These are phyloP conservation scores for Chloroceryle inda DNA, from an alignment of 2,797 vertebrate species.

Conservation along the genomic window DNA sequence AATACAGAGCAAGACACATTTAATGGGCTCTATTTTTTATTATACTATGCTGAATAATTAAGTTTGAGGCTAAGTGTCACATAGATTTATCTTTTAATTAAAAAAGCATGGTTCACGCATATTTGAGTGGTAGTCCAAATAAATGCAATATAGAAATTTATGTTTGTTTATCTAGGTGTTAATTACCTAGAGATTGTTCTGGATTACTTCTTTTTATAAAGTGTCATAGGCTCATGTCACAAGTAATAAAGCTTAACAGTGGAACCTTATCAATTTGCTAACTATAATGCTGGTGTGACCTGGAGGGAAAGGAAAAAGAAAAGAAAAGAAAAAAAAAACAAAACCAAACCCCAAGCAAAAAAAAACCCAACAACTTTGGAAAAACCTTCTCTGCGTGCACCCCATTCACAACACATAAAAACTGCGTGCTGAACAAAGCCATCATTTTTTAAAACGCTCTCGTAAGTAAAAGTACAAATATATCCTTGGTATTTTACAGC, in stretches of 20 bases:
- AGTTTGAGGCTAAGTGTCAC: conserved; percentile 99
- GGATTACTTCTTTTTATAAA: conserved; percentile 93
- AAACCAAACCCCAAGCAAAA: too few species aligned
- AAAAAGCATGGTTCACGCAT: conserved; percentile 99
- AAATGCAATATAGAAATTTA: conserved; percentile 99
- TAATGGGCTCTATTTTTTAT: conserved; percentile 99
- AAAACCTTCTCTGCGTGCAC: conserved; percentile 60
- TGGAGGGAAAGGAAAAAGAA: conserved; percentile 51
- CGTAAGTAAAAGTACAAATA: conserved; percentile 78
- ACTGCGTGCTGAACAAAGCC: conserved; percentile 67
- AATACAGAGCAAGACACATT: conserved; percentile 99
- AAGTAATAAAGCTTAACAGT: conserved; percentile 93
- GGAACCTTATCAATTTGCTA: conserved; percentile 88
- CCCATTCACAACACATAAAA: conserved; percentile 63
- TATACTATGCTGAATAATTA: conserved; percentile 99
- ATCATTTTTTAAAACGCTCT: conserved; percentile 77
- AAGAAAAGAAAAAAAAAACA: neutral
- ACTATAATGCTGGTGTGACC: conserved; percentile 80
- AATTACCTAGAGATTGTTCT: conserved; percentile 99
- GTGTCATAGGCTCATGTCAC: conserved; percentile 90
- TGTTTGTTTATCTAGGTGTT: conserved; percentile 99
- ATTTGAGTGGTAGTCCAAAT: conserved; percentile 99
- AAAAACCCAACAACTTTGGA: conserved; percentile 23
- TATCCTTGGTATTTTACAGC: conserved; percentile 79
- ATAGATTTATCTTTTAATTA: conserved; percentile 99